Evolutionary conservation across 2,888 invertebrate species (phyloP), one percentile per base, ranked within the genome.

Genomic region (Drosophila multiciliata): DNA sequence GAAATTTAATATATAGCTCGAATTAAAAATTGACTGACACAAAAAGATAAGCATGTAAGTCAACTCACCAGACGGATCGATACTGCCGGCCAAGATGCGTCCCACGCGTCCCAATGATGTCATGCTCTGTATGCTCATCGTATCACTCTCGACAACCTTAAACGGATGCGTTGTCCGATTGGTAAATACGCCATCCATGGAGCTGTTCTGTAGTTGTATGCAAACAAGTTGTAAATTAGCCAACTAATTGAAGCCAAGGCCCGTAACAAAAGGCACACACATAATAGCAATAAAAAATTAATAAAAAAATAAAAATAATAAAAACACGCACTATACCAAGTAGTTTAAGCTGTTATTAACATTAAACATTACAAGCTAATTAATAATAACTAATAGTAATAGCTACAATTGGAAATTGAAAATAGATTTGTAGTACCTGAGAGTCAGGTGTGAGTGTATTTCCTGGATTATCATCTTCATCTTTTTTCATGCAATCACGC

Each of bases 121-220:
- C 95, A 98, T 96, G 91, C 97, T 97, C 92, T 97, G 97, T 85
- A 98, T 94, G 91, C 97, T 97, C 92, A 97, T 95, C 20, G 97
- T 96, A 93, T 98, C 98, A 89, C 97, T 97, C 83, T 98, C 97
- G 88, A 98, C 97, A 77, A 97, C 96, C 91, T 96, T 95, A 92
- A 97, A 97, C 26, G 97, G 97, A 93, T 97, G 97, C 54, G 95
- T 94, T 87, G 95, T 95, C 59, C 94, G 94, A 73, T 95, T 94
- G 11, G 96, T 95, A 92, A 95, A 96, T 17, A 96, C 95, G 71
- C 96, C 96, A 88, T 98, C 98, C 63, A 96, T 95, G 11, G 97
- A 96, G 78, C 94, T 93, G 49, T 94, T 94, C 93, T 93, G 88
- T 83, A 80, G 66, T 73, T 57, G 49, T 42, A 38, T 36, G 23